Evolutionary conservation across 2,797 vertebrate genomes (phyloP).

Genomic region (Danio jaintianensis): DNA sequence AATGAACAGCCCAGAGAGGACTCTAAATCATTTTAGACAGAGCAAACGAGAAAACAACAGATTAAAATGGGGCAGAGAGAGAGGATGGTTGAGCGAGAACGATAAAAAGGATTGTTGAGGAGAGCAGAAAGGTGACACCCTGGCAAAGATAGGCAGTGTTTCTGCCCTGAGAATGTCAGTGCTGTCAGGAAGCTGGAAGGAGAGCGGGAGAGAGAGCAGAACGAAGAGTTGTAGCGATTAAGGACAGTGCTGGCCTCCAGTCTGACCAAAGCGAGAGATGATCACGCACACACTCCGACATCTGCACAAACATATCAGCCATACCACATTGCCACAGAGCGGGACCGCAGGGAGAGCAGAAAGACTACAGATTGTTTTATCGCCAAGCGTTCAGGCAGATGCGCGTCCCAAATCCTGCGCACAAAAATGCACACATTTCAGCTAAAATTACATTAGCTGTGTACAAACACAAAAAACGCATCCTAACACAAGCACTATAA

Average conservation of each 20-base stretch:
- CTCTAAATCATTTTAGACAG: neutral
- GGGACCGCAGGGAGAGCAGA: constrained; percentile 11
- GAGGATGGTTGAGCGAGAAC: constrained; percentile 24
- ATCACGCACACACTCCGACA: constrained; percentile 5
- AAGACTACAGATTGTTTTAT: constrained; percentile 20
- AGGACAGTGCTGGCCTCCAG: constrained; percentile 29
- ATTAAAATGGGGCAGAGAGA: constrained; percentile 26
- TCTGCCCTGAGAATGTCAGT: constrained; percentile 72
- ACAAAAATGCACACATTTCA: neutral
- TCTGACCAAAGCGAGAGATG: constrained; percentile 22
- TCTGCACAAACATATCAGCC: constrained; percentile 29
- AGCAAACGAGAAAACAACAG: neutral
- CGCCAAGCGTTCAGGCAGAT: neutral
- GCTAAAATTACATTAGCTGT: constrained; percentile 33
- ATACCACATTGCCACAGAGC: constrained; percentile 33
- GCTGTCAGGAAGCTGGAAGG: constrained; percentile 59
- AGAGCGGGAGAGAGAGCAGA: neutral
- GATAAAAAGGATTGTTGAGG: constrained; percentile 41
- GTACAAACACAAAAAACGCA: constrained; percentile 5
- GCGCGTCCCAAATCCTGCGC: neutral
- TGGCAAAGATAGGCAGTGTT: constrained; percentile 71
- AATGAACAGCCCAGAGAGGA: constrained; percentile 69
- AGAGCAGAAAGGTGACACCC: constrained; percentile 73
- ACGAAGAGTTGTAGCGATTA: constrained; percentile 34
- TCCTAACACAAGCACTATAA: constrained; percentile 20